A percentile compares a stretch with the other conserved stretches of the same genome.
phyloP scores from a whole-genome alignment of 1,140 invertebrate genomes.

The Cardiocondyla obscurior region DNA sequence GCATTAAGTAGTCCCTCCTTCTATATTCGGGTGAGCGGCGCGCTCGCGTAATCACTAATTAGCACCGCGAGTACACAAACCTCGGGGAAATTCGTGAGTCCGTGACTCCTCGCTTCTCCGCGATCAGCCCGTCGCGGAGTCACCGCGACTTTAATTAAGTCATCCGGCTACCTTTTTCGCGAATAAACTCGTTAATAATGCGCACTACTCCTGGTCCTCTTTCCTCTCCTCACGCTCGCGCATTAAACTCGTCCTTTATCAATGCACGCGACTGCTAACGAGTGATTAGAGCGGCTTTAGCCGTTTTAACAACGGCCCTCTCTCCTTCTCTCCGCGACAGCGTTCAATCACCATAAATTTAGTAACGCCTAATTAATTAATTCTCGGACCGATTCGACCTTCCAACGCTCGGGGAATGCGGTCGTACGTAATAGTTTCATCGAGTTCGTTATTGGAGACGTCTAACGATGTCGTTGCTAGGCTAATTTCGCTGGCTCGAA shows the following conservation, averaged over 20 bases:
- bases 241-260: not conserved
- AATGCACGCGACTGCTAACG: slow-evolving; percentile 12
- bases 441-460: not conserved
- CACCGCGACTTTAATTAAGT: slow-evolving; percentile 30
- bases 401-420: slow-evolving; percentile 9
- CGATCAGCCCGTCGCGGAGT: not conserved
- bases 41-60: slow-evolving; percentile 59
- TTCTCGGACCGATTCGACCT: not conserved
- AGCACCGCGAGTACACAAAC: slow-evolving; percentile 15
- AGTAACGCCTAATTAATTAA: slow-evolving; percentile 45
- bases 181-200: slow-evolving; percentile 35
- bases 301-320: not conserved
- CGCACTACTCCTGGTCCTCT: not conserved
- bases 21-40: not conserved
- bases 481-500: not conserved
- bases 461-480: slow-evolving; percentile 26
- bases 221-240: not conserved
- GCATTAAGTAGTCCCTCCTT: slow-evolving; percentile 38
- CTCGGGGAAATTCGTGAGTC: not conserved
- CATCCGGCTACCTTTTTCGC: slow-evolving; percentile 8
- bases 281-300: not conserved
- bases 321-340: not conserved
- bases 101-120: not conserved
- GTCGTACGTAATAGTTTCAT: not conserved
- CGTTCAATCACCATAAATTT: slow-evolving; percentile 13